A percentile compares a stretch with the other conserved stretches of the same genome.
These are phyloP conservation scores for Hipposideros armiger DNA, from an alignment of 2,113 vertebrate species.

Conservation along the genomic window DNA sequence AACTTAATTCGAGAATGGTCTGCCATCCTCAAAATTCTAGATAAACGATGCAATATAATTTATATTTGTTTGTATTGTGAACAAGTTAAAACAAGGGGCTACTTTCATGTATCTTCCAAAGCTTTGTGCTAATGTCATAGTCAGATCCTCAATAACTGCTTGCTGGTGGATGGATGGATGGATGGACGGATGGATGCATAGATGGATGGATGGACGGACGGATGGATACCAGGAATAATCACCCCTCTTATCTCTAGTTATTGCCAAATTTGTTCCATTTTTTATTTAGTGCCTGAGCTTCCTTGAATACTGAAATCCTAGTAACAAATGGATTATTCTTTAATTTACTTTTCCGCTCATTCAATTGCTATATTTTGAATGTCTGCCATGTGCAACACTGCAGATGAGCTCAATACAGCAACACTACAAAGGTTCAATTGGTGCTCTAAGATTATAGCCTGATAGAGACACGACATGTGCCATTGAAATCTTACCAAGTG, in stretches of 20 bases:
- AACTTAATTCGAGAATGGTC: neutral
- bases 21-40: neutral
- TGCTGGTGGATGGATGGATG: neutral
- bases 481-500: neutral
- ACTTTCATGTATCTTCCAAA: neutral
- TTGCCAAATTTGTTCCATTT: neutral
- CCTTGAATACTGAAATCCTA: conserved; percentile 1
- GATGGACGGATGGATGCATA: neutral
- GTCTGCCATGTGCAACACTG: neutral
- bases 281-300: neutral
- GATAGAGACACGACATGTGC: neutral
- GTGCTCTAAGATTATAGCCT: neutral
- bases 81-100: neutral
- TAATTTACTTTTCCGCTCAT: neutral
- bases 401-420: neutral
- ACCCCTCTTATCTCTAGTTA: neutral
- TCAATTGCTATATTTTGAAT: neutral
- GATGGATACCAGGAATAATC: neutral
- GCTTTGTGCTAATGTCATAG: neutral
- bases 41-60: neutral
- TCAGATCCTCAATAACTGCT: neutral
- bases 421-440: neutral
- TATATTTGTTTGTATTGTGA: neutral
- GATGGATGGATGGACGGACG: neutral
- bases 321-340: neutral